A percentile compares a stretch with the other conserved stretches of the same genome.
Evolutionary conservation across 2,113 vertebrate genomes (phyloP).

Genomic region (Sturnus vulgaris): DNA sequence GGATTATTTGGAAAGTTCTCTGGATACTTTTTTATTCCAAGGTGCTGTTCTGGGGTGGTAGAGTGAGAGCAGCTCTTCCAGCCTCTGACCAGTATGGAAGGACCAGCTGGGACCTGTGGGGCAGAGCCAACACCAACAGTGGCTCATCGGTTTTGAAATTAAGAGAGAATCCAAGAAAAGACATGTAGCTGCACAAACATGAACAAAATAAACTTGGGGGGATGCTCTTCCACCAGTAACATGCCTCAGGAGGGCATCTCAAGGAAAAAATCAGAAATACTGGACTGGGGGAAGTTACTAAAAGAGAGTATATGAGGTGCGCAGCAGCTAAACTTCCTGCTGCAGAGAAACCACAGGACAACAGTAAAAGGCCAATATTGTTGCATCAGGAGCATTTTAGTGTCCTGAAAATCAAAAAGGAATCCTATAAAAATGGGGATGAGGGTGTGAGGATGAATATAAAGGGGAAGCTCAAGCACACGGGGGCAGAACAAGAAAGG

Average conservation of each 20-base stretch:
- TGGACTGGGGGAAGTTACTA: neutral
- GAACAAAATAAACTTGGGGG: fast-evolving
- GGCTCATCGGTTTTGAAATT: neutral
- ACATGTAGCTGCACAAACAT: neutral
- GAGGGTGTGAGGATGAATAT: neutral
- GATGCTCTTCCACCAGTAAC: neutral
- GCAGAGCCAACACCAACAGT: neutral
- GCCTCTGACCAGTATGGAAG: neutral
- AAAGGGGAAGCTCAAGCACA: neutral
- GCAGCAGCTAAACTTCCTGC: neutral
- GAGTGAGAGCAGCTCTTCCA: neutral
- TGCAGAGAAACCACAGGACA: neutral
- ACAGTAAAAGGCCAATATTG: slow-evolving; percentile 14
- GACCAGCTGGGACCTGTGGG: neutral
- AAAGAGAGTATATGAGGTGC: neutral
- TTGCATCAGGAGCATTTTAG: slow-evolving; percentile 32
- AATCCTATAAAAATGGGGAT: slow-evolving; percentile 25
- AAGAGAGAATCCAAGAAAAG: neutral
- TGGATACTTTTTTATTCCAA: neutral
- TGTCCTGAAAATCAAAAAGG: slow-evolving; percentile 28
- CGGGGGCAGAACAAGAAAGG: neutral
- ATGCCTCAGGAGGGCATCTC: neutral
- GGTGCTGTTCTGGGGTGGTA: neutral
- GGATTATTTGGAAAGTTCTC: neutral
- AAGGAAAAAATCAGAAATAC: neutral